phyloP scores from a whole-genome alignment of 2,113 vertebrate genomes.

The Australoheros scitulus region DNA sequence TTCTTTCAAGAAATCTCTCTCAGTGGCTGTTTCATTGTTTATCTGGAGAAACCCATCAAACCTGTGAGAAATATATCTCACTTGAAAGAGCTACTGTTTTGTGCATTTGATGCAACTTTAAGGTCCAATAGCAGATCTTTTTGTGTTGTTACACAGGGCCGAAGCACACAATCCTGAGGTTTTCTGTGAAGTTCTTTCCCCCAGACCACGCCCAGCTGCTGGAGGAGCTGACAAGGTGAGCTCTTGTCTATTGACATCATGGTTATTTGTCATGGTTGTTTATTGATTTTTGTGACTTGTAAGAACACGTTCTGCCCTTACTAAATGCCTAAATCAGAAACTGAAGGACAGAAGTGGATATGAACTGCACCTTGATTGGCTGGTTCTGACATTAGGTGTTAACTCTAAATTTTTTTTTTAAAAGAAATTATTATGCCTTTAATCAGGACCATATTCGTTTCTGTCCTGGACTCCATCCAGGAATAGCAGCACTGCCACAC shows the following conservation, averaged over 20 bases:
- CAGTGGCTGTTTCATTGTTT: not conserved
- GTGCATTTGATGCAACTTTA: not conserved
- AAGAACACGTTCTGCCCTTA: not conserved
- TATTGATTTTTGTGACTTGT: not conserved
- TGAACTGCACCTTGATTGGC: not conserved
- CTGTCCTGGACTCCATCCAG: not conserved
- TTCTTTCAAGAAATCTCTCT: not conserved
- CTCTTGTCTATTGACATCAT: not conserved
- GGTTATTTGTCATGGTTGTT: not conserved
- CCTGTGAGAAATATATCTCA: not conserved
- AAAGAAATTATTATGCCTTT: not conserved
- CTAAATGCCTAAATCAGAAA: not conserved
- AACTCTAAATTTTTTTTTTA: no score
- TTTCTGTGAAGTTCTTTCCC: conserved; percentile 98
- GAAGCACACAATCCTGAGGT: conserved; percentile 89
- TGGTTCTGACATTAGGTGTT: not conserved
- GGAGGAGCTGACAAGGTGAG: conserved; percentile 96
- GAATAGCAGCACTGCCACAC: not conserved
- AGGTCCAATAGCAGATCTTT: not conserved
- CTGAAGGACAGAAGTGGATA: not conserved
- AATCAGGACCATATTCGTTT: not conserved
- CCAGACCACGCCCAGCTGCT: conserved; percentile 95
- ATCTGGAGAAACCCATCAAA: not conserved
- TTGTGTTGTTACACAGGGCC: conserved; percentile 81
- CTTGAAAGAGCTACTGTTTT: not conserved